A percentile compares a stretch with the other conserved stretches of the same genome.
Conservation (phyloP, 2,797 vertebrate genomes). For the Coregonus ussuriensis region DNA sequence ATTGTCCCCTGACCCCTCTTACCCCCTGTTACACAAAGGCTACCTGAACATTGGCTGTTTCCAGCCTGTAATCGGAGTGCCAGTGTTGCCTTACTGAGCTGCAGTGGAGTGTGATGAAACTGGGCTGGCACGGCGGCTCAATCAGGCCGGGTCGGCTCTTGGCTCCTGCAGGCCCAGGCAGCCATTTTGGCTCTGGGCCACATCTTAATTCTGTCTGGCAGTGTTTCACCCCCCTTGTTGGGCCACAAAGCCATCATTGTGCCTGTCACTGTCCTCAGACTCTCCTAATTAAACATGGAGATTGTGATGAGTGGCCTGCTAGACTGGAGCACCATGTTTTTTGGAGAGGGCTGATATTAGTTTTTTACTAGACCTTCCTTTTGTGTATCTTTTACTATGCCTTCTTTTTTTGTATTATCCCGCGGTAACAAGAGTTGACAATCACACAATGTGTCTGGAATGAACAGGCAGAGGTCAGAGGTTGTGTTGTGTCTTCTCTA, state of each 20-base stretch:
- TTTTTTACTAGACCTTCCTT: constrained; percentile 27
- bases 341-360: constrained; percentile 46
- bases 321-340: constrained; percentile 30
- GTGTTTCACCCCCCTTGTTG: constrained; percentile 55
- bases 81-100: constrained; percentile 51
- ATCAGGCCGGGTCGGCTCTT: constrained; percentile 37
- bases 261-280: constrained; percentile 69
- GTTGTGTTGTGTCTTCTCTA: background rate
- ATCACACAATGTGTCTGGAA: background rate
- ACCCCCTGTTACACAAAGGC: constrained; percentile 31
- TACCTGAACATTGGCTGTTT: constrained; percentile 33
- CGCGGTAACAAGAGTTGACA: background rate
- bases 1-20: constrained; percentile 28
- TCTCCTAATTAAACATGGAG: constrained; percentile 82
- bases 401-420: background rate
- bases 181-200: constrained; percentile 74
- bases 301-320: constrained; percentile 67
- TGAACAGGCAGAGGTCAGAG: background rate
- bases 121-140: background rate
- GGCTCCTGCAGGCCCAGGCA: constrained; percentile 66
- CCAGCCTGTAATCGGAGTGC: constrained; percentile 33
- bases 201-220: constrained; percentile 84
- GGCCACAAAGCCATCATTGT: constrained; percentile 91
- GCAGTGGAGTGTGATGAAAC: constrained; percentile 38
- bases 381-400: constrained; percentile 5